These are phyloP conservation scores for Acanthaster planci DNA, from an alignment of 35 echinoderm and acorn worm genomes.

Conservation along the genomic window DNA sequence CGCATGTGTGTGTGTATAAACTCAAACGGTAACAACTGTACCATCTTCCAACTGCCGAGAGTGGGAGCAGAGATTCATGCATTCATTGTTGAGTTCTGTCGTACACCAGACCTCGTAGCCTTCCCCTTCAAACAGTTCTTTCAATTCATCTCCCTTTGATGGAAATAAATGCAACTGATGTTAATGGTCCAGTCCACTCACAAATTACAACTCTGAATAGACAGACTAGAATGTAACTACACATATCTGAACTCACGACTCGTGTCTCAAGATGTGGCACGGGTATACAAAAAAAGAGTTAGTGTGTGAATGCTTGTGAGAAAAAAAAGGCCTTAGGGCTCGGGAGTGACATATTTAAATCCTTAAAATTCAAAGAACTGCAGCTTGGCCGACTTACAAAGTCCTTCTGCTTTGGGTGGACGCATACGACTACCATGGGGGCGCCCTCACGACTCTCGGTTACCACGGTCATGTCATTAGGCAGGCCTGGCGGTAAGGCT, in stretches of 20 bases:
- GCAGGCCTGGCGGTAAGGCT: constrained; percentile 24
- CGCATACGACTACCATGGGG: constrained; percentile 72
- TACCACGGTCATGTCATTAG: constrained; percentile 34
- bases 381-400: constrained; percentile 85
- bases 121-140: constrained; percentile 68
- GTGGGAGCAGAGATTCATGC: background rate
- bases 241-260: too few species aligned
- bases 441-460: constrained; percentile 65
- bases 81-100: constrained; percentile 39
- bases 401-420: constrained; percentile 71
- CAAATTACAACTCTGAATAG: too few species aligned
- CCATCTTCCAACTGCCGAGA: background rate
- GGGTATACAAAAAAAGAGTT: too few species aligned
- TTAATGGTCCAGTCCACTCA: too few species aligned
- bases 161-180: background rate
- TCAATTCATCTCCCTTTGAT: constrained; percentile 68
- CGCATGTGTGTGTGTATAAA: too few species aligned
- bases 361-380: too few species aligned
- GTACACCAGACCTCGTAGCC: constrained; percentile 82
- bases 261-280: too few species aligned
- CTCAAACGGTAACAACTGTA: too few species aligned
- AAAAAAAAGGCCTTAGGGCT: too few species aligned
- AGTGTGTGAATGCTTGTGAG: too few species aligned
- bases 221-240: too few species aligned
- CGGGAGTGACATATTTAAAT: too few species aligned